phyloP scores from a whole-genome alignment of 2,888 invertebrate species.

The Anoplius nigerrimus region DNA sequence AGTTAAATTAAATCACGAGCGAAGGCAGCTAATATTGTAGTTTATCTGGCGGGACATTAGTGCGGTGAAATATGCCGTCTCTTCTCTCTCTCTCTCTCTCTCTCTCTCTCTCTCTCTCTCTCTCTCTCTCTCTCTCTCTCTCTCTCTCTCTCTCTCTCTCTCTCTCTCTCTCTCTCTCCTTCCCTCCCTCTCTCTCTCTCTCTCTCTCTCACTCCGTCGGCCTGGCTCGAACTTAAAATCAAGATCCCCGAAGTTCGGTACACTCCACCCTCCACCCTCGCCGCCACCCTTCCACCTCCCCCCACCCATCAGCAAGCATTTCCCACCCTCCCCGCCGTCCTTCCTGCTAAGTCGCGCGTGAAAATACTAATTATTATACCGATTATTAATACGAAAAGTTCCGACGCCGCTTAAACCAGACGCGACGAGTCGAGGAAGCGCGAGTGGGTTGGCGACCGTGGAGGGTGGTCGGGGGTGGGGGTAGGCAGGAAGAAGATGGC shows the following conservation, averaged over 20 bases:
- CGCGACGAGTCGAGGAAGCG: neutral
- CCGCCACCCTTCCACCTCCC: neutral
- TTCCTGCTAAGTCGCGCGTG: constrained; percentile 75
- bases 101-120: constrained; percentile 30
- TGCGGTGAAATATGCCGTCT: constrained; percentile 72
- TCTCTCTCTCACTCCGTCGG: too few species aligned
- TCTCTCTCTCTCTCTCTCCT: constrained; percentile 13
- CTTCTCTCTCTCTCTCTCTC: constrained; percentile 42
- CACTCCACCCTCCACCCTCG: neutral
- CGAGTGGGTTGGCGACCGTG: neutral
- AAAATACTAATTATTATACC: constrained; percentile 75
- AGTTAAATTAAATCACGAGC: constrained; percentile 75
- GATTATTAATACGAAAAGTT: constrained; percentile 75
- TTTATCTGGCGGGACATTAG: constrained; percentile 75
- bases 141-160: neutral
- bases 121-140: constrained; percentile 47
- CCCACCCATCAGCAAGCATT: too few species aligned
- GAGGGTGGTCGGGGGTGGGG: neutral
- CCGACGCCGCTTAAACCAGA: constrained; percentile 43
- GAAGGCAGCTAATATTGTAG: constrained; percentile 74
- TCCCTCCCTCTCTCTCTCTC: constrained; percentile 2
- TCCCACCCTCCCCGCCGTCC: constrained; percentile 49
- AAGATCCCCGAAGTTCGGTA: constrained; percentile 66
- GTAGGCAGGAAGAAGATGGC: constrained; percentile 5
- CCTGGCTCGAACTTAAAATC: constrained; percentile 73